Evolutionary conservation across 1,140 invertebrate genomes (phyloP), one percentile per base, ranked within the genome.

Genomic region (Microplitis mediator): DNA sequence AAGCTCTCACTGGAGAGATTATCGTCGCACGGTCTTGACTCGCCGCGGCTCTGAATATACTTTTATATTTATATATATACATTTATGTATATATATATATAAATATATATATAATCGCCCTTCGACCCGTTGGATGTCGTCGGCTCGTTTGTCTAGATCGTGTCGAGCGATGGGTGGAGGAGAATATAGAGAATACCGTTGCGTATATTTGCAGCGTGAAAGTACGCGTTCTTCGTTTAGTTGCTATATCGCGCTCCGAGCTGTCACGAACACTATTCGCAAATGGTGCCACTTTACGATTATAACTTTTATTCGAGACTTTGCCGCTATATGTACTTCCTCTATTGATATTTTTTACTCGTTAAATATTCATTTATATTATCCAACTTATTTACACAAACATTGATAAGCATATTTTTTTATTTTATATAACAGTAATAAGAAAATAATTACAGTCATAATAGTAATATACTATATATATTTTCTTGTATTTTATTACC

Each of bases 131-230:
- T 51, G 14, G 63, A 58, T 56, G 56, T 71, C 16, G 35, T 63
- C 51, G 63, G 45, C 34, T 65, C 31, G 31, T 52, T 71, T 35
- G 51, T 64, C 52, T 36, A 64, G 70, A 56, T 65, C n/a, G 63
- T 52, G 45, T 56, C 39, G 56, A 60, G n/a, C 62, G 23, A 62
- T 71, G 70, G 70, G 70, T 71, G 70, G 70, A 58, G 61, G 62
- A 63, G 62, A 64, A 62, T 31, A 45, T 36, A 14, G 52, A 64
- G 52, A 34, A 64, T 71, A 52, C 61, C 61, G 69, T 71, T 71
- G 69, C 61, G 61, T 65, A 58, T 68, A 69, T 69, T 63, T 56
- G 31, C 62, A 71, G 70, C 52, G 70, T 71, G 70, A 71, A 71
- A 71, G 70, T 71, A 52, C 62, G 63, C 62, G 36, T n/a, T 62